These are phyloP conservation scores for Muraenolepis orangiensis DNA, from an alignment of 2,797 vertebrate genomes.

Conservation along the genomic window DNA sequence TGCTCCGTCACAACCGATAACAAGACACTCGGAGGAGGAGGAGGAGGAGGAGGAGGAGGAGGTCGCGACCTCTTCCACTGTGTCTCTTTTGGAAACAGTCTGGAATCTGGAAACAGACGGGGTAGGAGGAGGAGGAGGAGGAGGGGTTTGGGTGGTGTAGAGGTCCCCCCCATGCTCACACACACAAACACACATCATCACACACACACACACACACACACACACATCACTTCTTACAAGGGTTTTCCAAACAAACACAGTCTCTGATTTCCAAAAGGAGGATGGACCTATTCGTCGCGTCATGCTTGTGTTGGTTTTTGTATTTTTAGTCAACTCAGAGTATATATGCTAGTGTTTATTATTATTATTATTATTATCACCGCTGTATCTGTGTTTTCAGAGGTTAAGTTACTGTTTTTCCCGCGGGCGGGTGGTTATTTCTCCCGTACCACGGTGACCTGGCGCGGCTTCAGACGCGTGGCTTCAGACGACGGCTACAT, in stretches of 20 bases:
- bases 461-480: not conserved
- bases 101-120: not conserved
- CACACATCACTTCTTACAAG: not conserved
- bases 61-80: not conserved
- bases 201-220: not conserved
- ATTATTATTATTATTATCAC: no score
- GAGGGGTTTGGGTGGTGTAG: not conserved
- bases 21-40: not conserved
- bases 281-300: not conserved
- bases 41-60: no score
- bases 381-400: not conserved
- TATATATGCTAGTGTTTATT: not conserved
- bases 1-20: not conserved
- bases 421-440: not conserved
- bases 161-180: not conserved
- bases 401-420: not conserved
- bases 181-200: not conserved
- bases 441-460: not conserved
- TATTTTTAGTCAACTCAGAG: not conserved
- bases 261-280: not conserved
- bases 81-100: not conserved
- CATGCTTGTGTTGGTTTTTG: not conserved
- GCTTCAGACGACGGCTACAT: slow-evolving; percentile 45
- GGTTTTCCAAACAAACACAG: not conserved
- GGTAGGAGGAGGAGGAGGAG: not conserved